Evolutionary conservation across 2,888 invertebrate species (phyloP), one percentile per base, ranked within the genome.

Genomic region (Calameuta pallipes): DNA sequence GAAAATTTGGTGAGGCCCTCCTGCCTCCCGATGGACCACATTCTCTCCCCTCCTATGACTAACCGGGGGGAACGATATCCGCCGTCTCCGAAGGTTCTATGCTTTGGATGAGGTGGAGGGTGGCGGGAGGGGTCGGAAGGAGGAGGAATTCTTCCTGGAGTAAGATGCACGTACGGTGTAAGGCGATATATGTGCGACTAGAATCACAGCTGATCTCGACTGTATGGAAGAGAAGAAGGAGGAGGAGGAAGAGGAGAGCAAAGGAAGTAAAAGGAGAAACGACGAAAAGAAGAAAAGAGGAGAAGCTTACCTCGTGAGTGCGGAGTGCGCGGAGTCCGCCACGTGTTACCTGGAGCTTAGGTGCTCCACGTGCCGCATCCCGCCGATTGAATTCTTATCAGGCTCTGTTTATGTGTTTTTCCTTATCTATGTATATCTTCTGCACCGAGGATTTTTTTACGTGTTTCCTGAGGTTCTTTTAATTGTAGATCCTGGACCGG

Each of bases 281-380:
- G 70, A 33, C 0, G 70, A 70, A 33, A 15, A 15, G 33, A 70
- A 33, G 70, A 30, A 33, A 30, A 70, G 41, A 36, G 71, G 4
- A 15, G 37, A 71, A 23, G 88, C 88, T 91, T 87, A 91, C 91
- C 91, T 90, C 86, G 88, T 87, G 88, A 89, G 86, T 86, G 84
- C 85, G 87, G 86, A 87, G 87, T 88, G 88, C 85, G 87, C 85
- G 87, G 85, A 87, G 86, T 89, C 41, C 88, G 89, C 90, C 90
- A 90, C 90, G 91, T 89, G 90, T 91, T 91, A 91, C 86, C 91
- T 89, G 88, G 87, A 88, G 86, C 87, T 87, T 81, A 86, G 83
- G 81, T 85, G 87, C 88, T 87, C 87, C 89, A 87, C 86, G 89
- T 90, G 90, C 89, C 87, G 90, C 91, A 91, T 91, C 91, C 90